phyloP scores from a whole-genome alignment of 2,888 invertebrate species.

The Miltochrista miniata region DNA sequence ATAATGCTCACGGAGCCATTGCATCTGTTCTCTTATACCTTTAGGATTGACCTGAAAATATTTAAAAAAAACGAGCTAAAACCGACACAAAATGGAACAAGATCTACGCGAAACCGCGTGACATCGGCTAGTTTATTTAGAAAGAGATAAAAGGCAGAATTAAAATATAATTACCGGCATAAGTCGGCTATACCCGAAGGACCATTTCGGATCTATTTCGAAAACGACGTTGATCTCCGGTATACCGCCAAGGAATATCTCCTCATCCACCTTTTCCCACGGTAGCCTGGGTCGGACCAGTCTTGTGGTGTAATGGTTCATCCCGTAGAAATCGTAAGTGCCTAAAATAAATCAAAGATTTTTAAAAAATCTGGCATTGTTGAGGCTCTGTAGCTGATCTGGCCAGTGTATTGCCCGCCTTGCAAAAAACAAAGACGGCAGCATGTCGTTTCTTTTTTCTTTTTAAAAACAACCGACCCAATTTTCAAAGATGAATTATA shows the following conservation, averaged over 20 bases:
- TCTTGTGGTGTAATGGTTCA: slow-evolving; percentile 81
- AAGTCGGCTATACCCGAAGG: not conserved
- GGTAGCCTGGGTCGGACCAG: slow-evolving; percentile 44
- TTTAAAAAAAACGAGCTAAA: not conserved
- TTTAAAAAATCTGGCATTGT: too few relatives aligned
- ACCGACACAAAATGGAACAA: too few relatives aligned
- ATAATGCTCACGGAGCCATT: slow-evolving; percentile 3
- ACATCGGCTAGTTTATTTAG: too few relatives aligned
- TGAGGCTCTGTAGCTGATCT: too few relatives aligned
- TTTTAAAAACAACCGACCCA: too few relatives aligned
- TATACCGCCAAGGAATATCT: slow-evolving; percentile 9
- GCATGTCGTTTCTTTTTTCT: too few relatives aligned
- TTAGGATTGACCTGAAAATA: slow-evolving; percentile 1
- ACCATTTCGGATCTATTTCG: not conserved
- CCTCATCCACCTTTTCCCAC: slow-evolving; percentile 11
- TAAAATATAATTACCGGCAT: slow-evolving; percentile 54
- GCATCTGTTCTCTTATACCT: slow-evolving; percentile 2
- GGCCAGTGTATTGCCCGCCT: too few relatives aligned
- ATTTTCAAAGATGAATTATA: too few relatives aligned
- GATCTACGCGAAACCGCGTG: too few relatives aligned
- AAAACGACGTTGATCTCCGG: slow-evolving; percentile 30
- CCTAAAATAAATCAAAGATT: slow-evolving; percentile 29
- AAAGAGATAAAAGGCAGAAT: too few relatives aligned
- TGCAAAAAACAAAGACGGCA: too few relatives aligned
- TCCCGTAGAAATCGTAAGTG: slow-evolving; percentile 84